phyloP scores from a whole-genome alignment of 2,797 vertebrate genomes.

The Helostoma temminkii region DNA sequence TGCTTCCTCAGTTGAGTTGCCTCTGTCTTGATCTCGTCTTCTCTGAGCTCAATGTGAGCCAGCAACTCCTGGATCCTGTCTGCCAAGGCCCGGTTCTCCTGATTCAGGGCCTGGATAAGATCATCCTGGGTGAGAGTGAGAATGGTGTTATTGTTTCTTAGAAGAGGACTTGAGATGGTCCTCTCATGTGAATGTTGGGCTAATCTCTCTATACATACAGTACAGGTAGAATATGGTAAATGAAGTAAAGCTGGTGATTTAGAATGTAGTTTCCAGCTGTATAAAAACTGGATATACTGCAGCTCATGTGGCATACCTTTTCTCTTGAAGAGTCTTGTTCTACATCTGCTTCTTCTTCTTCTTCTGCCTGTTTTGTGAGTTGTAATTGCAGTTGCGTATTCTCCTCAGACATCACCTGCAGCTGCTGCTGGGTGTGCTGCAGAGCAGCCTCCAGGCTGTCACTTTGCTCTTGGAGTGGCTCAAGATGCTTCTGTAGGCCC shows the following conservation, averaged over 20 bases:
- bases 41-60: conserved; percentile 64
- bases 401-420: conserved; percentile 54
- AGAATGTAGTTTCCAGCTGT: neutral
- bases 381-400: conserved; percentile 54
- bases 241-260: neutral
- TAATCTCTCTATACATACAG: conserved; percentile 39
- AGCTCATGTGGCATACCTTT: conserved; percentile 35
- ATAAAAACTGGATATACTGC: neutral
- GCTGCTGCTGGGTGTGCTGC: conserved; percentile 54
- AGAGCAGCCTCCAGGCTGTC: conserved; percentile 45
- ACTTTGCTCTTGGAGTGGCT: conserved; percentile 57
- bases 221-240: conserved; percentile 16
- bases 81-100: conserved; percentile 79
- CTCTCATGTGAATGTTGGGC: neutral
- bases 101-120: conserved; percentile 73
- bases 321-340: conserved; percentile 14
- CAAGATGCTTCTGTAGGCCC: conserved; percentile 59
- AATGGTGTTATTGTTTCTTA: conserved; percentile 29
- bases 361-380: conserved; percentile 48
- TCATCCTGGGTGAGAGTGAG: conserved; percentile 45
- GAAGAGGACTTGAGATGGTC: conserved; percentile 20
- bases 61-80: conserved; percentile 76
- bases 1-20: conserved; percentile 36
- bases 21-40: conserved; percentile 46
- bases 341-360: neutral